Percentiles rank a stretch among this genome's conserved stretches.
Evolutionary conservation across 64 coral and sea anemone genomes (phyloP).

Genomic region (Stylophora pistillata): DNA sequence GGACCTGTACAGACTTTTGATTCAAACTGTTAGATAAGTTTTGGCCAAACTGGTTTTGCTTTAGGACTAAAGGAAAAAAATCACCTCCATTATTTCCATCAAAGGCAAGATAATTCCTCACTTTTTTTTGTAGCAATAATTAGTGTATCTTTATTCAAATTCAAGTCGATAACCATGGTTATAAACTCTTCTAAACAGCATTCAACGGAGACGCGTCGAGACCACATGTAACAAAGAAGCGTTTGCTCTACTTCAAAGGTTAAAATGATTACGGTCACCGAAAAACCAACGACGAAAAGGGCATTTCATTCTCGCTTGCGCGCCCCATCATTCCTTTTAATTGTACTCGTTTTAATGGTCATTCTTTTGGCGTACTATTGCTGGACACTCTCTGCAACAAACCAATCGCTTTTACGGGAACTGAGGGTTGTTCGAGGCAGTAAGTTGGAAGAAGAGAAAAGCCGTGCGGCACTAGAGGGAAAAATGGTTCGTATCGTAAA

Average conservation of each 20-base stretch:
- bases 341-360: not conserved
- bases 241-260: not conserved
- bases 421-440: not conserved
- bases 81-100: too few relatives aligned
- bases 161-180: slow-evolving; percentile 29
- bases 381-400: not conserved
- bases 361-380: not conserved
- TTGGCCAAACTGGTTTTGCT: too few relatives aligned
- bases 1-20: too few relatives aligned
- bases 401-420: not conserved
- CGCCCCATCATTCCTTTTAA: not conserved
- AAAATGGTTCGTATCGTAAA: not conserved
- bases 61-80: too few relatives aligned
- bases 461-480: slow-evolving; percentile 1
- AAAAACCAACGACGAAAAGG: slow-evolving; percentile 2
- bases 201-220: not conserved
- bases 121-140: too few relatives aligned
- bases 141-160: not conserved
- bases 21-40: too few relatives aligned
- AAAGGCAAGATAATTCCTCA: too few relatives aligned
- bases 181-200: not conserved
- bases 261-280: not conserved
- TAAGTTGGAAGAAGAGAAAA: not conserved
- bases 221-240: not conserved
- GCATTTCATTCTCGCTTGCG: not conserved